A percentile compares a stretch with the other conserved stretches of the same genome.
Evolutionary conservation across 2,797 vertebrate genomes (phyloP).

Genomic region (Paratrypauchen microcephalus): DNA sequence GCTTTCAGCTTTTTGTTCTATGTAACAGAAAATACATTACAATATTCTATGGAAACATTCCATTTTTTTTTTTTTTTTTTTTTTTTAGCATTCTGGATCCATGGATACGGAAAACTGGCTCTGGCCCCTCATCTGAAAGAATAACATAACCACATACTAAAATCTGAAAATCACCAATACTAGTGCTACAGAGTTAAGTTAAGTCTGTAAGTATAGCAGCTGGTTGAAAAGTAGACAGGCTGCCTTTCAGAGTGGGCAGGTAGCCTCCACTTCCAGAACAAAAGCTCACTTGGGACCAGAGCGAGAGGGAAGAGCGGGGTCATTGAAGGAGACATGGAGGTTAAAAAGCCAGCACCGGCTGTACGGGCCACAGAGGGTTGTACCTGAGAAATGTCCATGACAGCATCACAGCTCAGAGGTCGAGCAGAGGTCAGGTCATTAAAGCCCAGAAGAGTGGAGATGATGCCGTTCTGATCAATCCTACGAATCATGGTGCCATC

Average conservation of each 20-base stretch:
- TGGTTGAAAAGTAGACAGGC: slow-evolving; percentile 19
- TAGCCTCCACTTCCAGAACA: slow-evolving; percentile 18
- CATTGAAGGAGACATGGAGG: slow-evolving; percentile 27
- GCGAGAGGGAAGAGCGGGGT: slow-evolving; percentile 22
- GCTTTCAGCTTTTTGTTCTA: too few species aligned
- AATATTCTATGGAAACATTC: too few species aligned
- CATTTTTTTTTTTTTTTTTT: too few species aligned
- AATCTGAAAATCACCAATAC: too few species aligned
- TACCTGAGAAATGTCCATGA: slow-evolving; percentile 99
- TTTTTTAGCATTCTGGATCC: too few species aligned
- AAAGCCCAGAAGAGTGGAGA: slow-evolving; percentile 95
- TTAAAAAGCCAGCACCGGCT: slow-evolving; percentile 20
- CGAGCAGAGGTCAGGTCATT: slow-evolving; percentile 96
- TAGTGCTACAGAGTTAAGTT: neutral
- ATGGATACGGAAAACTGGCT: too few species aligned
- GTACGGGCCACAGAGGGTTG: slow-evolving; percentile 25
- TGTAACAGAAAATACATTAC: too few species aligned
- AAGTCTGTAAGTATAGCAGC: slow-evolving; percentile 11
- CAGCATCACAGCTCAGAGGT: slow-evolving; percentile 95
- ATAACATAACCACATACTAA: too few species aligned
- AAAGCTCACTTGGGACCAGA: slow-evolving; percentile 15
- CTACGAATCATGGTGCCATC: slow-evolving; percentile 97
- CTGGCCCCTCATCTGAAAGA: too few species aligned
- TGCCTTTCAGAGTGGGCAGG: neutral
- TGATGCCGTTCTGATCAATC: slow-evolving; percentile 96